These are phyloP conservation scores for Mesorhabditis belari DNA, from an alignment of 2,888 invertebrate species.

Conservation along the genomic window DNA sequence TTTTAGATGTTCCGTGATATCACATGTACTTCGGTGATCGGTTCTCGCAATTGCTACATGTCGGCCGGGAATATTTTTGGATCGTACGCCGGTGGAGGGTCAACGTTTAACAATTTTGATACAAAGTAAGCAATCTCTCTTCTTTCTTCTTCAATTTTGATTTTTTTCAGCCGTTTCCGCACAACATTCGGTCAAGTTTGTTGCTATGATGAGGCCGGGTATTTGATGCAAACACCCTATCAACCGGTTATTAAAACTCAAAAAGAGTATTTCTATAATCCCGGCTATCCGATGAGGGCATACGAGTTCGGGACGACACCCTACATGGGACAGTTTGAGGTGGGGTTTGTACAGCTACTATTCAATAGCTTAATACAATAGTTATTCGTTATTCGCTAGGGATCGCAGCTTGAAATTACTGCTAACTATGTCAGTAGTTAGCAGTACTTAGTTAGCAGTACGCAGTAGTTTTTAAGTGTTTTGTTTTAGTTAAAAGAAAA, in stretches of 20 bases:
- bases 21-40: constrained; percentile 75
- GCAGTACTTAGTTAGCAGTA: background rate
- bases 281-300: constrained; percentile 51
- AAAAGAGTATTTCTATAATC: constrained; percentile 40
- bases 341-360: constrained; percentile 48
- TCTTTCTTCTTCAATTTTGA: background rate
- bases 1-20: constrained; percentile 51
- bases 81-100: constrained; percentile 37
- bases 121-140: constrained; percentile 16
- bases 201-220: constrained; percentile 86
- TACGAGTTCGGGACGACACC: constrained; percentile 83
- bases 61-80: constrained; percentile 49
- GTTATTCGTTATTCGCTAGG: too few species aligned
- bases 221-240: constrained; percentile 86
- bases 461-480: background rate
- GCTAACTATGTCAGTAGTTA: background rate
- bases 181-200: constrained; percentile 76
- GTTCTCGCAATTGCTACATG: constrained; percentile 74
- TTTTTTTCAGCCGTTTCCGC: constrained; percentile 38
- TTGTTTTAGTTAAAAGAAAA: background rate
- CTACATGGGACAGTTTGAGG: constrained; percentile 88
- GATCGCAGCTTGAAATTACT: background rate
- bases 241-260: constrained; percentile 63
- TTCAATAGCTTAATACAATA: background rate
- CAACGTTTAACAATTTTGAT: constrained; percentile 20